A percentile compares a stretch with the other conserved stretches of the same genome.
Evolutionary conservation across 2,888 invertebrate species (phyloP).

Genomic region (Limnephilus auricula): DNA sequence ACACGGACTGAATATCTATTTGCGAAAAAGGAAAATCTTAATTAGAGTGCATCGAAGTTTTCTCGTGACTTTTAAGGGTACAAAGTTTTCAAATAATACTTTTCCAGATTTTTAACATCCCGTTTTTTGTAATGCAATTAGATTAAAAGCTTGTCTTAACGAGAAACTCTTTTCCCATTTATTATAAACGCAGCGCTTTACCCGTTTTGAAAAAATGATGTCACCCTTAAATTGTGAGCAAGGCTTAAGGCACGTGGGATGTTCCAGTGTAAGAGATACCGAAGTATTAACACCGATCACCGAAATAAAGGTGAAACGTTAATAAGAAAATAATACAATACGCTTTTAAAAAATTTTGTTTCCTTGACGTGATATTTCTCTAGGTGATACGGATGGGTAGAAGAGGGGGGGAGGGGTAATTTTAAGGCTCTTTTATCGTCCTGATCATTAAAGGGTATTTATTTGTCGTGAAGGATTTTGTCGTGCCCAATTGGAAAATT

Average conservation of each 20-base stretch:
- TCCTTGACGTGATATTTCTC: slow-evolving; percentile 17
- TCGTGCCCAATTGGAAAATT: neutral
- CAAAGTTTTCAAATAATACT: neutral
- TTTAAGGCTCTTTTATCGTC: neutral
- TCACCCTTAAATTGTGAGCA: neutral
- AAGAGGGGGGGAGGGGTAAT: neutral
- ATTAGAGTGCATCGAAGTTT: neutral
- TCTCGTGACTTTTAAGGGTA: neutral
- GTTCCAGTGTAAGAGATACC: slow-evolving; percentile 33
- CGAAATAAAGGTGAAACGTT: slow-evolving; percentile 31
- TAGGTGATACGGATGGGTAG: neutral
- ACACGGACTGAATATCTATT: neutral
- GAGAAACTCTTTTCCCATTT: neutral
- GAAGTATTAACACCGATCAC: slow-evolving; percentile 45
- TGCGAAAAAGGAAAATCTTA: neutral
- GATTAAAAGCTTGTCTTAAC: neutral
- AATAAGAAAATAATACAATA: slow-evolving; percentile 34
- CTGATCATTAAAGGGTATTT: slow-evolving; percentile 4
- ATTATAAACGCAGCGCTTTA: neutral
- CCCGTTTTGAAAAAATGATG: neutral
- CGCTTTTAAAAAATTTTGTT: neutral
- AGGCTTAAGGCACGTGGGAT: neutral
- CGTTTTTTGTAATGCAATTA: neutral
- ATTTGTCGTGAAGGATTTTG: neutral
- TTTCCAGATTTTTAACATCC: neutral